Base-by-base conservation (phyloP, 2,113 vertebrate species). In the Peromyscus maniculatus region DNA sequence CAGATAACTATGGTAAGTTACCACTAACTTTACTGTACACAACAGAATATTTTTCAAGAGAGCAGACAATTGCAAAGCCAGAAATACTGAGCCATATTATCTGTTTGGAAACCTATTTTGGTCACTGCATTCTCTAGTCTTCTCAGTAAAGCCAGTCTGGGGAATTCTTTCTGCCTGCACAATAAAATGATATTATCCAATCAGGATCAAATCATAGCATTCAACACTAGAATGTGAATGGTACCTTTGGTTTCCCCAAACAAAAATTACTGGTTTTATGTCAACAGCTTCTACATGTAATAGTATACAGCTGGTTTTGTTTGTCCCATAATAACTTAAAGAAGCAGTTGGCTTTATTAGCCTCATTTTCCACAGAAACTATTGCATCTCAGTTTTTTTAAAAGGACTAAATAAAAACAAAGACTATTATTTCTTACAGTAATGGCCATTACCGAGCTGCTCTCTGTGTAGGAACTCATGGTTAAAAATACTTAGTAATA, bases 251-350 rank as follows among this genome's bases (percentile, higher is more conserved):
- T 96, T 96, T 93, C 95, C 93, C 95, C 24, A 87, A 98, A 91
- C 89, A 94, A 94, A 97, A 97, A 93, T 94, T 91, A 84, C 49
- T 90, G 82, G 31, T 39, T 97, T 96, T 96, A 89, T 96, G 82
- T 87, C 74, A 95, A 93, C 74, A 74, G 33, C 92, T 97, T 96
- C 93, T 91, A 17, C 55, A 49, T 83, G 9, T 87, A 91, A 96
- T 96, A 89, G 49, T 78, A 96, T 91, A 75, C 82, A 97, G 64
- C 93, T 96, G 74, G 69, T 77, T 96, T 96, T 96, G 57, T 90
- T 96, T 96, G 57, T 96, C 74, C 87, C 91, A 74, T 94, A 93
- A 96, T 96, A 92, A 97, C 97, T 97, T 95, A 95, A 97, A 96
- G 77, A 87, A 90, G 74, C 66, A 88, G 89, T 93, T 80, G 64